Evolutionary conservation across 2,113 vertebrate genomes (phyloP).

Genomic region (Campylomormyrus tamandua): DNA sequence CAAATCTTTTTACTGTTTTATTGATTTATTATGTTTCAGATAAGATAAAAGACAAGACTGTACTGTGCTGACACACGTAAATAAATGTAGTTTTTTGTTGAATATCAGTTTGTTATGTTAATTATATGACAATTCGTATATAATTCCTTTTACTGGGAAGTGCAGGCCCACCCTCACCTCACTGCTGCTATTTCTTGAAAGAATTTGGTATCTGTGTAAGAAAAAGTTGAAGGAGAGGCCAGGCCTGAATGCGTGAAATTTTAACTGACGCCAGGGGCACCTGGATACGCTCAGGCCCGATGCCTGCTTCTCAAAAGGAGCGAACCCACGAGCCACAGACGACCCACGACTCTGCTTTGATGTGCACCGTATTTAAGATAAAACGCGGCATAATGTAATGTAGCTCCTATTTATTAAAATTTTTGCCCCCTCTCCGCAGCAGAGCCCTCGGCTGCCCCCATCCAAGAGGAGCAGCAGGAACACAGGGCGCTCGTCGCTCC

Average conservation of each 20-base stretch:
- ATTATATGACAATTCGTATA: neutral
- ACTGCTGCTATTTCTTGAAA: neutral
- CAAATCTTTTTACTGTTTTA: neutral
- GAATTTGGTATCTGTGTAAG: neutral
- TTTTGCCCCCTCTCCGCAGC: conserved; percentile 62
- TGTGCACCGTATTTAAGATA: neutral
- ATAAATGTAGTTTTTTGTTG: neutral
- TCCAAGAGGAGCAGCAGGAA: conserved; percentile 80
- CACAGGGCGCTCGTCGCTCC: conserved; percentile 72
- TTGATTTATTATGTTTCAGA: neutral
- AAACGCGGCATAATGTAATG: neutral
- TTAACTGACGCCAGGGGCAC: neutral
- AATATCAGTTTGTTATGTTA: neutral
- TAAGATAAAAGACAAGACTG: neutral
- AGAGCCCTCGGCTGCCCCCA: conserved; percentile 89
- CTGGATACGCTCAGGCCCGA: neutral
- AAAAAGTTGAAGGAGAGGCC: neutral
- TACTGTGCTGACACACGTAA: conserved; percentile 17
- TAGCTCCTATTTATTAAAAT: neutral
- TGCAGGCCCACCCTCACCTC: neutral
- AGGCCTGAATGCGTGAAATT: neutral
- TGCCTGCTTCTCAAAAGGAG: neutral
- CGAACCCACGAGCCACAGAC: neutral
- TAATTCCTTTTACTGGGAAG: conserved; percentile 4
- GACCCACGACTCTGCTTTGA: neutral